Evolutionary conservation across 2,797 vertebrate genomes (phyloP).

Genomic region (Tolypeutes matacus): DNA sequence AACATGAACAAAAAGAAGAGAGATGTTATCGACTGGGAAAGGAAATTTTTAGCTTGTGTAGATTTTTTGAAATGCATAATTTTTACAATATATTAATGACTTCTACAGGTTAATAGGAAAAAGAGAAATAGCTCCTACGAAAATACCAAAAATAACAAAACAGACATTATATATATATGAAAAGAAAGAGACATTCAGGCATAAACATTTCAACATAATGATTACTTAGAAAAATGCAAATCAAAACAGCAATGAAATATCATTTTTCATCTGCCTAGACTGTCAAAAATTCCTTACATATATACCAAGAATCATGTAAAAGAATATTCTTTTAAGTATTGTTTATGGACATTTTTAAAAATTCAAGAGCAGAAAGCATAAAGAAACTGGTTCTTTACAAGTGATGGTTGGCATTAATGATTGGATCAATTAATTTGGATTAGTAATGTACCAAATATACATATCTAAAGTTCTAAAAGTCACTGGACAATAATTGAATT

Average conservation of each 20-base stretch:
- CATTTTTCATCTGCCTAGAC: not conserved
- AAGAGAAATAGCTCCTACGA: not conserved
- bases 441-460: not conserved
- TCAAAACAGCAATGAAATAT: not conserved
- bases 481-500: not conserved
- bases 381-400: not conserved
- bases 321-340: not conserved
- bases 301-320: not conserved
- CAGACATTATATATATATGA: not conserved
- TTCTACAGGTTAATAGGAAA: not conserved
- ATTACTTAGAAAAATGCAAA: not conserved
- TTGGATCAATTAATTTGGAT: not conserved
- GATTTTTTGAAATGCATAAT: not conserved
- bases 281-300: not conserved
- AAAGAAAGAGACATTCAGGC: not conserved
- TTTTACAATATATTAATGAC: conserved; percentile 3
- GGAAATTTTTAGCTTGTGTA: not conserved
- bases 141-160: not conserved
- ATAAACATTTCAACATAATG: not conserved
- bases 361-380: not conserved
- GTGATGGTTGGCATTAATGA: not conserved
- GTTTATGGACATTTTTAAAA: not conserved
- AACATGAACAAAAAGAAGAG: not conserved
- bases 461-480: not conserved
- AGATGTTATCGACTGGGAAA: not conserved